Base-by-base conservation (phyloP, 2,888 invertebrate species). In the Lasioglossum villosulum region DNA sequence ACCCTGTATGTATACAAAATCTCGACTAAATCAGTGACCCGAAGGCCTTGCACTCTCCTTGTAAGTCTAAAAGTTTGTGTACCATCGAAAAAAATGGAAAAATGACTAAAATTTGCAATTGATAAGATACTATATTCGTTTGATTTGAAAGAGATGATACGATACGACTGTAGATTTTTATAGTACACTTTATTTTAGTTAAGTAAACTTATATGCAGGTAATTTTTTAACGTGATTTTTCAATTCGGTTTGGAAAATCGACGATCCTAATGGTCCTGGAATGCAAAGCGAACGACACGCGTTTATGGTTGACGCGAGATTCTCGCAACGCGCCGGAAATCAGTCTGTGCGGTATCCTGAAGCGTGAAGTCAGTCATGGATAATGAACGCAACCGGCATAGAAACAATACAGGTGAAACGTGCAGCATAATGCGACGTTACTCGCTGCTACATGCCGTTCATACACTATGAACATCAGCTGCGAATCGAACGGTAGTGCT, bases 301-400 rank as follows among this genome's bases (percentile, higher is more conserved):
- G 86, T 88, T 88, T 88, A 80, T 80, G 37, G 56, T 76, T 70
- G 52, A 78, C 88, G 78, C 82, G 71, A 75, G 63, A 77, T 80
- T 82, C 81, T 80, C 83, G 70, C 37, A 68, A 70, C 76, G 76
- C 39, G 37, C 73, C 83, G 71, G 75, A 80, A 73, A 80, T 75
- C 82, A 74, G 74, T 37, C 80, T 59, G 68, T 48, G 56, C 56
- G 37, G 66, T 85, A 45, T 48, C 71, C 70, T 70, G 84, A 80
- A 82, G 34, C 73, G 82, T 82, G 70, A 80, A 78, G 66, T 85
- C 68, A 78, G 78, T 70, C 68, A 71, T 70, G 80, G 78, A 78
- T 86, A 75, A 66, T 75, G 75, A 74, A 75, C 63, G 75, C 86
- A 77, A 79, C 81, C 75, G 39, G 76, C 37, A 45, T 52, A 63